phyloP scores from a whole-genome alignment of 2,888 invertebrate genomes.

The Diadromus collaris region DNA sequence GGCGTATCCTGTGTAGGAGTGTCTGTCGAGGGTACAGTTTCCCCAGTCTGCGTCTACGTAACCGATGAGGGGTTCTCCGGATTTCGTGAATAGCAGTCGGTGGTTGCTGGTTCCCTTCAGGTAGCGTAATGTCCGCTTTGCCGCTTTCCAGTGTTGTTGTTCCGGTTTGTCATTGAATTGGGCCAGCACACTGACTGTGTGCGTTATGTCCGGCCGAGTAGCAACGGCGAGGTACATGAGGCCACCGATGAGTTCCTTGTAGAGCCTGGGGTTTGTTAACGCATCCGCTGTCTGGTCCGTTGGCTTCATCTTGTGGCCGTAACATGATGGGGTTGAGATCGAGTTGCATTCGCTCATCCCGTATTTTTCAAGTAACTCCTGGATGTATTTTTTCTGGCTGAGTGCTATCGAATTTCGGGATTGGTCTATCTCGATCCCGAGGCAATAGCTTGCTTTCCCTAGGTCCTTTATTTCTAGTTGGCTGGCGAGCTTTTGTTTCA shows the following conservation, averaged over 20 bases:
- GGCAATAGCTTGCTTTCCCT: conserved; percentile 45
- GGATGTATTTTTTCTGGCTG: conserved; percentile 25
- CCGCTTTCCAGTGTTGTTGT: conserved; percentile 66
- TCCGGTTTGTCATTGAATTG: conserved; percentile 58
- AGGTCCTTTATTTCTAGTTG: conserved; percentile 49
- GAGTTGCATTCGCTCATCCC: conserved; percentile 29
- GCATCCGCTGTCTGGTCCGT: not conserved
- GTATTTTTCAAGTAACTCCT: conserved; percentile 9
- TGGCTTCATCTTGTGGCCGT: conserved; percentile 28
- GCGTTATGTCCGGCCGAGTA: conserved; percentile 64
- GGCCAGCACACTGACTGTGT: conserved; percentile 55
- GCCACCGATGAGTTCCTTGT: conserved; percentile 58
- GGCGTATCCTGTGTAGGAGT: too few relatives aligned
- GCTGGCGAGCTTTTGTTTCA: conserved; percentile 19
- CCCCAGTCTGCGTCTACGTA: conserved; percentile 71
- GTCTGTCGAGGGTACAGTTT: conserved; percentile 39
- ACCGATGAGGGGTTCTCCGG: conserved; percentile 52
- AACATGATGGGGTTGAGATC: conserved; percentile 3
- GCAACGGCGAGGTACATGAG: conserved; percentile 59
- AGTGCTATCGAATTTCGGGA: not conserved
- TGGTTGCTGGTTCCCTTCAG: conserved; percentile 63
- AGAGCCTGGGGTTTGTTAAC: not conserved
- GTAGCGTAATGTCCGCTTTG: conserved; percentile 70
- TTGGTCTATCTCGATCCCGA: conserved; percentile 50
- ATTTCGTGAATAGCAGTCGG: conserved; percentile 60